These are phyloP conservation scores for Malacoraja senta DNA, from an alignment of 2,797 vertebrate species.

Conservation along the genomic window DNA sequence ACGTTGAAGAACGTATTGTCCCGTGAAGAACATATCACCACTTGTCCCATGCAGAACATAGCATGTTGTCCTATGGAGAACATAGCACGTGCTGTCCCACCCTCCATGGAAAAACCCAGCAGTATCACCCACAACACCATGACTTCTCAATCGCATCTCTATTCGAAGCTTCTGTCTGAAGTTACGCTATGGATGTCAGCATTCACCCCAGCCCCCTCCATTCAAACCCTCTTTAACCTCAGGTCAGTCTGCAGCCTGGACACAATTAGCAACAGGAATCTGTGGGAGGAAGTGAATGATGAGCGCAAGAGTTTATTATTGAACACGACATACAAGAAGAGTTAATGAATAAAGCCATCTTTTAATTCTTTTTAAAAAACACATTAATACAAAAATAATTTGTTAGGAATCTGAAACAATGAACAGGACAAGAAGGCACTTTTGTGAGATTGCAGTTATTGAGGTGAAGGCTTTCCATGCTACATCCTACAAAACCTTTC, in stretches of 20 bases:
- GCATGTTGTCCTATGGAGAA: too few relatives aligned
- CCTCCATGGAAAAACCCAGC: too few relatives aligned
- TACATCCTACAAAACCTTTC: neutral
- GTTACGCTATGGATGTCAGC: too few relatives aligned
- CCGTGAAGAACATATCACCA: too few relatives aligned
- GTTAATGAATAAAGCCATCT: conserved; percentile 46
- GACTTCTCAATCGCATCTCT: too few relatives aligned
- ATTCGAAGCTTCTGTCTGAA: too few relatives aligned
- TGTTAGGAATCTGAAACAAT: conserved; percentile 30
- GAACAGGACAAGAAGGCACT: conserved; percentile 28
- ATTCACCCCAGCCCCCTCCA: too few relatives aligned
- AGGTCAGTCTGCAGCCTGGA: neutral
- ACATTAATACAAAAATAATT: conserved; percentile 55
- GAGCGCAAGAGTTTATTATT: neutral
- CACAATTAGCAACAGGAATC: neutral
- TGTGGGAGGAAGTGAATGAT: neutral
- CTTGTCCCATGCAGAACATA: too few relatives aligned
- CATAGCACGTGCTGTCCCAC: too few relatives aligned
- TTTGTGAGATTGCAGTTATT: conserved; percentile 32
- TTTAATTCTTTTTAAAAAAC: conserved; percentile 47
- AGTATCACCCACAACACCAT: too few relatives aligned
- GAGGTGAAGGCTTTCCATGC: neutral
- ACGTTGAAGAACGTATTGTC: too few relatives aligned
- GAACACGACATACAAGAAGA: neutral
- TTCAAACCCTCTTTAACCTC: too few relatives aligned